Percentiles rank a stretch among this genome's conserved stretches.
These are phyloP conservation scores for Lottia gigantea DNA, from an alignment of 2,888 invertebrate species.

Conservation along the genomic window DNA sequence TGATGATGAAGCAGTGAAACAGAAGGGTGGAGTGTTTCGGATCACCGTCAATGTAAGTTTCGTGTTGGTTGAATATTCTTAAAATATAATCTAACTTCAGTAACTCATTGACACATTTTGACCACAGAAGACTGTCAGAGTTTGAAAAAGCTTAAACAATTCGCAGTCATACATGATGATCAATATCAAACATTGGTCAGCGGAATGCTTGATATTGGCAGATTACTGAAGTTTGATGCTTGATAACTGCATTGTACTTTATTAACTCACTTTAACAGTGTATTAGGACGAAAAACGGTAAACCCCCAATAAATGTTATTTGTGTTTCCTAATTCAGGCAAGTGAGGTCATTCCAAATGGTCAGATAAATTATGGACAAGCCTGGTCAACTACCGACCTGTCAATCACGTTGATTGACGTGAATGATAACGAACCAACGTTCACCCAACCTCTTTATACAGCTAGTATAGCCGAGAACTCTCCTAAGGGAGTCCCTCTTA, in stretches of 20 bases:
- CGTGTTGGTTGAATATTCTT: no score
- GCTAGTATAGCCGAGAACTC: conserved; percentile 49
- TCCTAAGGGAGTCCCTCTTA: conserved; percentile 48
- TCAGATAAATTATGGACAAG: conserved; percentile 42
- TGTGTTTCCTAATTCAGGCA: conserved; percentile 43
- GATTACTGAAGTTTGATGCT: no score
- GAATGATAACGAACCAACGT: conserved; percentile 74
- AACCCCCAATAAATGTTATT: conserved; percentile 54
- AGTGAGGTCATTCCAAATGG: conserved; percentile 48
- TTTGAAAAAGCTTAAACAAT: no score
- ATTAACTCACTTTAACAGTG: no score
- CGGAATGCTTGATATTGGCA: no score
- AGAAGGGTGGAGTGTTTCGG: conserved; percentile 23
- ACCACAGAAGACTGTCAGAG: no score
- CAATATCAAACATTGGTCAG: no score
- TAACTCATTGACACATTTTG: no score
- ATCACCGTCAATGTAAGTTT: conserved; percentile 25
- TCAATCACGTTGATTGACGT: conserved; percentile 68
- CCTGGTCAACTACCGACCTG: conserved; percentile 63
- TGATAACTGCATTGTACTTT: no score
- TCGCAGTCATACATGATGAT: no score
- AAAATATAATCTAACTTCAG: no score
- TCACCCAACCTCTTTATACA: conserved; percentile 34
- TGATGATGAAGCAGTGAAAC: conserved; percentile 15
- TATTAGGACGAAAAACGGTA: no score